A percentile compares a stretch with the other conserved stretches of the same genome.
Conservation (phyloP, 2,797 vertebrate genomes). For the Delichon dasypus region DNA sequence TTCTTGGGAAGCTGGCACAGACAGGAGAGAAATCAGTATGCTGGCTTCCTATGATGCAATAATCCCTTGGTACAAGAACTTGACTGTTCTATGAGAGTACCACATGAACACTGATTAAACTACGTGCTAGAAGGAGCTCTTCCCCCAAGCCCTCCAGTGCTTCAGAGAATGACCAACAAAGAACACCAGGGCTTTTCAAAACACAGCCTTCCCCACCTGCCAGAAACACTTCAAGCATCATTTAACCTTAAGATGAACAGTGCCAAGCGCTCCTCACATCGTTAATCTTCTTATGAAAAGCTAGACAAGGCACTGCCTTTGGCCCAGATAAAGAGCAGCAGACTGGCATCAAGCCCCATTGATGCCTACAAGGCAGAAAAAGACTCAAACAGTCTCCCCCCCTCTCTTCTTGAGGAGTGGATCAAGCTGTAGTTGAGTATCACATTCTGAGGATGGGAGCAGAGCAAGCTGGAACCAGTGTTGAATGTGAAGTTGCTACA, state of each 20-base stretch:
- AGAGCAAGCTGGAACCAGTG: not conserved
- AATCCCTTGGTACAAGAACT: not conserved
- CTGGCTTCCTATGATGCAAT: not conserved
- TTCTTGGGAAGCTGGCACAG: not conserved
- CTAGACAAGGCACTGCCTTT: not conserved
- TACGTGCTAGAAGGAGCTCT: not conserved
- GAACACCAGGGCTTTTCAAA: not conserved
- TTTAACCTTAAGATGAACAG: not conserved
- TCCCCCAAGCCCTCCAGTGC: not conserved
- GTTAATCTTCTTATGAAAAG: not conserved
- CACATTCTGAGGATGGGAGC: not conserved
- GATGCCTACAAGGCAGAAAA: not conserved
- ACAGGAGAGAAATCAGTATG: not conserved
- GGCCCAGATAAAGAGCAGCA: not conserved
- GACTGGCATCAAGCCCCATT: not conserved
- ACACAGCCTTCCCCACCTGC: not conserved
- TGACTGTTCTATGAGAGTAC: not conserved
- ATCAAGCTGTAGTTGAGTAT: not conserved
- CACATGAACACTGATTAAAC: not conserved
- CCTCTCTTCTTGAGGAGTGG: not conserved
- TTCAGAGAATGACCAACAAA: not conserved
- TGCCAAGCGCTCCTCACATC: not conserved
- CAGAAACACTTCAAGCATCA: not conserved
- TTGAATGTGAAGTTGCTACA: not conserved
- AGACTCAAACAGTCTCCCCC: not conserved